Conservation (phyloP, 1,140 invertebrate genomes). For the Hyles euphorbiae region DNA sequence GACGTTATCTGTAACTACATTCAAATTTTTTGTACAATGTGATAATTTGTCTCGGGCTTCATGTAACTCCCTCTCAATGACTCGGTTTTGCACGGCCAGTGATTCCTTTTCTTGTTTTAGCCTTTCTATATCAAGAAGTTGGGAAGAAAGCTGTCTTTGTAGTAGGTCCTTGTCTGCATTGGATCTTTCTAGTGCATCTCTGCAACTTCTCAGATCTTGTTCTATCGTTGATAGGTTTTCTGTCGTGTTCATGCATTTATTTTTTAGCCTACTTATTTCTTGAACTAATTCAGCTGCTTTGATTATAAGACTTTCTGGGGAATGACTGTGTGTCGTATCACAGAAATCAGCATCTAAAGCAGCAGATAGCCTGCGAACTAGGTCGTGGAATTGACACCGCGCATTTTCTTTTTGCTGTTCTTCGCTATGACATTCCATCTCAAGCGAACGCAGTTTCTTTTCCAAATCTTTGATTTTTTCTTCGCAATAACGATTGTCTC, state of each 20-base stretch:
- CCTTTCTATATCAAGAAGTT: constrained; percentile 81
- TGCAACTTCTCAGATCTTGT: constrained; percentile 79
- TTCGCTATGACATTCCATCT: constrained; percentile 81
- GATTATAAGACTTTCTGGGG: constrained; percentile 81
- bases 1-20: constrained; percentile 80
- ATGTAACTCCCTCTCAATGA: constrained; percentile 79
- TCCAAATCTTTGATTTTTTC: constrained; percentile 85
- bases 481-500: constrained; percentile 84
- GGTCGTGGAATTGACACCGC: constrained; percentile 80
- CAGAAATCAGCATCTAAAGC: constrained; percentile 81
- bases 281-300: constrained; percentile 85
- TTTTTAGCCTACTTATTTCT: constrained; percentile 76
- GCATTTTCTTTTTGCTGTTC: constrained; percentile 81
- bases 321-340: constrained; percentile 77
- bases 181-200: constrained; percentile 79
- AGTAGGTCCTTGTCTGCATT: constrained; percentile 81
- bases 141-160: constrained; percentile 80
- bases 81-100: constrained; percentile 79
- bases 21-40: constrained; percentile 78
- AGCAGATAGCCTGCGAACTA: constrained; percentile 80
- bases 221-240: constrained; percentile 80
- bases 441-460: constrained; percentile 82
- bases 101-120: constrained; percentile 83
- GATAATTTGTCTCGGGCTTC: constrained; percentile 81
- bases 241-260: constrained; percentile 76